A percentile compares a stretch with the other conserved stretches of the same genome.
These are phyloP conservation scores for Gymnosoma rotundatum DNA, from an alignment of 2,888 invertebrate genomes.

Conservation along the genomic window DNA sequence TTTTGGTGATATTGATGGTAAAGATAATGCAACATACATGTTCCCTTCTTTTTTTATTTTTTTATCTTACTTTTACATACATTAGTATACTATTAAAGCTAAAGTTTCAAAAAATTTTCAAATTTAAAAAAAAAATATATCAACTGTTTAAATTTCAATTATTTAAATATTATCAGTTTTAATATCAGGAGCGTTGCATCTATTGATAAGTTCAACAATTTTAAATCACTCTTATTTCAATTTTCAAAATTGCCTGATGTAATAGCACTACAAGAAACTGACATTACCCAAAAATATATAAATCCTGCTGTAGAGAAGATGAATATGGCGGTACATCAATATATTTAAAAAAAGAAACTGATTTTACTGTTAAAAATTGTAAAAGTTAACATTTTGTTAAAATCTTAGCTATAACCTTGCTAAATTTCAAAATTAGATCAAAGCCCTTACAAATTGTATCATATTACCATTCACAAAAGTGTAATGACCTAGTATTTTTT, in stretches of 20 bases:
- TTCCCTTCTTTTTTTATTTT: slow-evolving; percentile 14
- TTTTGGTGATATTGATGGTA: slow-evolving; percentile 21
- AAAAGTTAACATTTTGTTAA: no score
- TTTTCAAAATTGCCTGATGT: no score
- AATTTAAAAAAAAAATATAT: slow-evolving; percentile 10
- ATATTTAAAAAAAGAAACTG: no score
- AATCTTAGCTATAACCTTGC: no score
- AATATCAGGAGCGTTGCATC: no score
- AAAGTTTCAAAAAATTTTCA: neutral
- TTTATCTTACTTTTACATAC: neutral
- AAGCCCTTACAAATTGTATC: neutral
- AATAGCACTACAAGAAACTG: neutral
- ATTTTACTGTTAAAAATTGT: no score
- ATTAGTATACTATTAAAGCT: neutral
- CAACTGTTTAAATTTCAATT: slow-evolving; percentile 4
- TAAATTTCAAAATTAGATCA: neutral
- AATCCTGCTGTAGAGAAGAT: no score
- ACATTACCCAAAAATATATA: no score
- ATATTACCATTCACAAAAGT: slow-evolving; percentile 3
- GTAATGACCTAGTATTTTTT: neutral
- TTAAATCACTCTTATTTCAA: no score
- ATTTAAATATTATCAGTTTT: no score
- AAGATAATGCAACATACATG: slow-evolving; percentile 12
- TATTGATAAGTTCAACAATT: no score
- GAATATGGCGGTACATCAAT: no score